Percentiles rank a stretch among this genome's conserved stretches.
phyloP scores from a whole-genome alignment of 2,797 vertebrate species.

The Clarias laeviceps region DNA sequence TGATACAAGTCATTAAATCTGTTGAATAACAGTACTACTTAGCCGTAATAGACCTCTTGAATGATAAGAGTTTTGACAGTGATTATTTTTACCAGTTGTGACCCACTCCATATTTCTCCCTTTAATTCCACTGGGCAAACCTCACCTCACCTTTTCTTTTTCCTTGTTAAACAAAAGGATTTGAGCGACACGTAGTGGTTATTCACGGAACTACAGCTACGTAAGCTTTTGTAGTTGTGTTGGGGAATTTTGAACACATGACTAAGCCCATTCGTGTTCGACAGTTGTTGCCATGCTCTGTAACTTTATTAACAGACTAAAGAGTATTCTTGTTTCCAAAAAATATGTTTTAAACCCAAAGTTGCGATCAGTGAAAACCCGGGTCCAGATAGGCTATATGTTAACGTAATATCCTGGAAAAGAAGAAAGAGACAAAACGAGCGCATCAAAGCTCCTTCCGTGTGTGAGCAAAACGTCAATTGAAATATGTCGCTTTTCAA shows the following conservation, averaged over 20 bases:
- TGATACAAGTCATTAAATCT: background rate
- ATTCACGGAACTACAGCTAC: background rate
- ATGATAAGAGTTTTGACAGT: background rate
- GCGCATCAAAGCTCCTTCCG: background rate
- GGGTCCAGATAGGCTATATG: background rate
- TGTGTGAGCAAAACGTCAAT: background rate
- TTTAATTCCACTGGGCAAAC: background rate
- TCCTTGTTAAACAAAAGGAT: background rate
- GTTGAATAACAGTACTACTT: background rate
- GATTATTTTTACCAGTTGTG: background rate
- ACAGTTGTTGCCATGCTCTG: conserved; percentile 2
- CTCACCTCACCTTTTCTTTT: background rate
- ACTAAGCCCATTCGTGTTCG: background rate
- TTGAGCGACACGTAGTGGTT: conserved; percentile 24
- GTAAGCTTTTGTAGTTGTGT: background rate
- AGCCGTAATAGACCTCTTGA: background rate
- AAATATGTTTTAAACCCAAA: background rate
- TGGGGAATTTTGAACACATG: background rate
- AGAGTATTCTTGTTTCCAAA: background rate
- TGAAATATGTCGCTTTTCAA: background rate
- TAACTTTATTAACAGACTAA: background rate
- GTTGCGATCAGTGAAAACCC: background rate
- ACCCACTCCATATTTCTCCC: background rate
- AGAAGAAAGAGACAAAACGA: background rate
- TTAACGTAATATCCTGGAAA: background rate